A percentile compares a stretch with the other conserved stretches of the same genome.
These are phyloP conservation scores for Hipposideros armiger DNA, from an alignment of 2,113 vertebrate species.

Conservation along the genomic window DNA sequence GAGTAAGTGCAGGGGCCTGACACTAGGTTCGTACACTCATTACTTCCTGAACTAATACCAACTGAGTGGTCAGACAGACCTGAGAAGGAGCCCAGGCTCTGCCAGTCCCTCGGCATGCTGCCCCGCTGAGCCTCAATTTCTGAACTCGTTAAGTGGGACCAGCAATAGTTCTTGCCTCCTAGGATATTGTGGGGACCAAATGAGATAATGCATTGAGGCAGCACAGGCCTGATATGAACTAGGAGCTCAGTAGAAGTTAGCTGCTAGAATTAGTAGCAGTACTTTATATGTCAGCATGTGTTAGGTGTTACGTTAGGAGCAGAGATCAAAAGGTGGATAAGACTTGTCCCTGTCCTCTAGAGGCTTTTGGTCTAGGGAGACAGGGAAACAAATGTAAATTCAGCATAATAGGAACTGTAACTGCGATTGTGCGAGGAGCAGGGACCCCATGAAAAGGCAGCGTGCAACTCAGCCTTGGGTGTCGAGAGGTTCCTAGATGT, in stretches of 20 bases:
- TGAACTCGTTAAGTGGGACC: background rate
- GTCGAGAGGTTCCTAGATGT: background rate
- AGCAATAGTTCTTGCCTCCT: background rate
- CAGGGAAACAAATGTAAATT: background rate
- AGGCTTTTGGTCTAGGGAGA: background rate
- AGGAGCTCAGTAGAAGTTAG: background rate
- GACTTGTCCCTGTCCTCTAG: background rate
- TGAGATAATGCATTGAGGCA: background rate
- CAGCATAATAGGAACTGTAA: background rate
- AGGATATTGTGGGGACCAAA: background rate
- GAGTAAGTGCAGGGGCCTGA: background rate
- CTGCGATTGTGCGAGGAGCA: background rate
- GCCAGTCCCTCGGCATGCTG: background rate
- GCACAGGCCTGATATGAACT: background rate
- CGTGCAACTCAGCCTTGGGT: too few species aligned
- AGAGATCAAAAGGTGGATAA: background rate
- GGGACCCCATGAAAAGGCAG: background rate
- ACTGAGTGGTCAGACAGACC: background rate
- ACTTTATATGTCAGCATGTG: background rate
- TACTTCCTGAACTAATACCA: background rate
- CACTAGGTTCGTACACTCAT: background rate
- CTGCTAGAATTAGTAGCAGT: background rate
- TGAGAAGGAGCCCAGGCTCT: background rate
- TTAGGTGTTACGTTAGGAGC: background rate
- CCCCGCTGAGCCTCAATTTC: background rate